Conservation (phyloP, 2,888 invertebrate genomes). For the Anarsia innoxiella region DNA sequence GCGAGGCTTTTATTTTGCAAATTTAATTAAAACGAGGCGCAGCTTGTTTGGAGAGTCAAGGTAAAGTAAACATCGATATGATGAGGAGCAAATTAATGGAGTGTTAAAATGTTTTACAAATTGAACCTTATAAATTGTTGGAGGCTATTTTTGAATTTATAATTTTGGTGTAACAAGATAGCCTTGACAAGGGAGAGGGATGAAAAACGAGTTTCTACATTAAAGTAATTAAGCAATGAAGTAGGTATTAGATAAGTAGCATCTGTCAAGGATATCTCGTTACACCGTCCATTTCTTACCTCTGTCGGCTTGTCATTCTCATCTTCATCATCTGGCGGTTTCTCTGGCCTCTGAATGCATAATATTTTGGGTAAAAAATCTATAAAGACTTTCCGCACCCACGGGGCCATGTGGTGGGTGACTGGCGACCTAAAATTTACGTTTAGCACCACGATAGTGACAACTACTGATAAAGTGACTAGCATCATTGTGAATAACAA, state of each 20-base stretch:
- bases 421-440: conserved; percentile 95
- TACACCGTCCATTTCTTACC: conserved; percentile 43
- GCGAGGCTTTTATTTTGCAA: conserved; percentile 49
- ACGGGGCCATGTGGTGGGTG: conserved; percentile 93
- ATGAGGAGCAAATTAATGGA: conserved; percentile 35
- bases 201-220: background rate
- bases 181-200: background rate
- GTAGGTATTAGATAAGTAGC: background rate
- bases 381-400: conserved; percentile 91
- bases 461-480: conserved; percentile 93
- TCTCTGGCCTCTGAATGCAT: conserved; percentile 91
- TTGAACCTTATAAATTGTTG: no score
- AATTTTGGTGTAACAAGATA: conserved; percentile 3
- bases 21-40: conserved; percentile 52
- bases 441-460: conserved; percentile 94
- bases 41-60: conserved; percentile 30
- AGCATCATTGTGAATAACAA: conserved; percentile 96
- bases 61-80: conserved; percentile 26
- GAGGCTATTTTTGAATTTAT: no score
- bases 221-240: background rate
- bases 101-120: no score
- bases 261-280: conserved; percentile 1
- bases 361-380: conserved; percentile 89
- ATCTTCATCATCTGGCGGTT: conserved; percentile 78
- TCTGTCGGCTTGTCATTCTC: conserved; percentile 62